Conservation (phyloP, 2,113 vertebrate species). For the Phodopus roborovskii region DNA sequence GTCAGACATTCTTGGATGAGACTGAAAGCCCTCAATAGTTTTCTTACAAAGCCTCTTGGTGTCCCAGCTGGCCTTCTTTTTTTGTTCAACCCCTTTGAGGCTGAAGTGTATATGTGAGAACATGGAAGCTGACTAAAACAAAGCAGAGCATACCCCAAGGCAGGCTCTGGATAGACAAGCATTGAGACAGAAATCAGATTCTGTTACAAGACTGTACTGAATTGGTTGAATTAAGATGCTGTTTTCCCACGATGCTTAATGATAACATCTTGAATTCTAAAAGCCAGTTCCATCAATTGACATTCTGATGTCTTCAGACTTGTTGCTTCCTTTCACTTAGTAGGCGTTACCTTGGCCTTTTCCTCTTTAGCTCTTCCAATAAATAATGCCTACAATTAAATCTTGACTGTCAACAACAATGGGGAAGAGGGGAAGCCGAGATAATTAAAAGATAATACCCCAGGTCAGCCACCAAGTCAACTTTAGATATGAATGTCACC, state of each 20-base stretch:
- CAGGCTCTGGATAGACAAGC: neutral
- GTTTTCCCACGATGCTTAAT: constrained; percentile 27
- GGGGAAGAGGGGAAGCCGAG: constrained; percentile 32
- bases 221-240: neutral
- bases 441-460: constrained; percentile 54
- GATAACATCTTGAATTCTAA: constrained; percentile 54
- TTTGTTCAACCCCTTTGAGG: neutral
- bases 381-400: constrained; percentile 57
- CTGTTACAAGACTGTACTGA: neutral
- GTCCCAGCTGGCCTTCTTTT: constrained; percentile 21
- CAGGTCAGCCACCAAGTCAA: constrained; percentile 5
- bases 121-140: neutral
- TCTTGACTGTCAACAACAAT: constrained; percentile 38
- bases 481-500: constrained; percentile 13
- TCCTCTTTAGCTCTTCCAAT: constrained; percentile 63
- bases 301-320: constrained; percentile 50
- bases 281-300: constrained; percentile 38
- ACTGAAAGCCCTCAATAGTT: constrained; percentile 60
- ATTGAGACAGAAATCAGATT: neutral
- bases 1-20: constrained; percentile 47
- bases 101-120: neutral
- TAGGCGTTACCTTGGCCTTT: constrained; percentile 60
- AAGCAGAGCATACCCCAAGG: neutral
- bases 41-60: neutral
- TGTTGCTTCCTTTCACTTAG: constrained; percentile 63